Evolutionary conservation across 2,888 invertebrate genomes (phyloP).

Genomic region (Xestia c-nigrum): DNA sequence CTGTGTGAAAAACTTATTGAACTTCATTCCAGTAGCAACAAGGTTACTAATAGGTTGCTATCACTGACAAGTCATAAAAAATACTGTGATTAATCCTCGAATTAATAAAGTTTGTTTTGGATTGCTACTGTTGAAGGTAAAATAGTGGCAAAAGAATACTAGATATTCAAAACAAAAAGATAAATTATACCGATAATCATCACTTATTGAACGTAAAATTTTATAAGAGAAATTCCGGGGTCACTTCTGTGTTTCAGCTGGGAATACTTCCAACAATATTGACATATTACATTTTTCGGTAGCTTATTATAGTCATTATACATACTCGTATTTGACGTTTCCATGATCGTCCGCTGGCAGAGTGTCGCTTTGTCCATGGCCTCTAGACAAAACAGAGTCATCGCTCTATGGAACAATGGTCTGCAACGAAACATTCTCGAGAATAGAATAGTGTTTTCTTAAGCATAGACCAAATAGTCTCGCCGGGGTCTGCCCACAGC

Average conservation of each 20-base stretch:
- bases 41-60: neutral
- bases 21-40: neutral
- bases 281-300: neutral
- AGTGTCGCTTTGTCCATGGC: neutral
- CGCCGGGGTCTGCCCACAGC: neutral
- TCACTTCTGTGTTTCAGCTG: neutral
- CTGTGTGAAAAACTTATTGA: neutral
- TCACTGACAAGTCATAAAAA: neutral
- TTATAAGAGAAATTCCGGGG: neutral
- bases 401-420: neutral
- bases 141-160: neutral
- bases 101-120: neutral
- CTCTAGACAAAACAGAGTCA: conserved; percentile 2
- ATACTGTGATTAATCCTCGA: neutral
- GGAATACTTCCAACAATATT: neutral
- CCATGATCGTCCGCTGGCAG: neutral
- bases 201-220: neutral
- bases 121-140: neutral
- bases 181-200: neutral
- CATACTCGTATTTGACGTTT: too few species aligned
- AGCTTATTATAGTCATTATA: neutral
- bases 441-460: neutral
- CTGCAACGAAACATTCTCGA: neutral
- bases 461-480: neutral
- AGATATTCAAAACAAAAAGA: neutral